A percentile compares a stretch with the other conserved stretches of the same genome.
phyloP scores from a whole-genome alignment of 2,797 vertebrate genomes.

The Dromococcyx pavoninus region DNA sequence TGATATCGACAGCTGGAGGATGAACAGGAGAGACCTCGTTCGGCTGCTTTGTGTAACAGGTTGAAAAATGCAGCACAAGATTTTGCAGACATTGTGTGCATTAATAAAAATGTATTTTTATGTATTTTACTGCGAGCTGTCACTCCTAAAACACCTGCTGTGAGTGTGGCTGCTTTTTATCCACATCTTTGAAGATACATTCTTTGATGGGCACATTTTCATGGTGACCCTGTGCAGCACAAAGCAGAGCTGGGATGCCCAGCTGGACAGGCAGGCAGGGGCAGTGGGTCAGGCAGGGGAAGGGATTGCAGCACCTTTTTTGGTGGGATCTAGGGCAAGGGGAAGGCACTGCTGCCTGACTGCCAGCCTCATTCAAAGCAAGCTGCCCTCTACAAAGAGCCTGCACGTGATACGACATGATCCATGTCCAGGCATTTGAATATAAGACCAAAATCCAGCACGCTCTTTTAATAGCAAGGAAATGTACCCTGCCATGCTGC shows the following conservation, averaged over 20 bases:
- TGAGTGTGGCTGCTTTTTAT: not conserved
- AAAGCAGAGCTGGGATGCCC: accelerated
- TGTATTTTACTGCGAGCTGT: not conserved
- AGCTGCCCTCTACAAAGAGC: not conserved
- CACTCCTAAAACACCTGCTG: not conserved
- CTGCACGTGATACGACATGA: accelerated
- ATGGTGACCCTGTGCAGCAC: not conserved
- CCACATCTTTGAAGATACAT: accelerated
- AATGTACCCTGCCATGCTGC: not conserved
- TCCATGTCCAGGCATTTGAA: not conserved
- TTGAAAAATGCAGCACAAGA: not conserved
- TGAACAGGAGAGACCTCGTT: not conserved
- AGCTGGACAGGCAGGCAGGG: not conserved
- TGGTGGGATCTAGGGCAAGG: not conserved
- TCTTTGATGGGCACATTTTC: accelerated
- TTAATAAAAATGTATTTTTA: not conserved
- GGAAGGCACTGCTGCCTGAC: not conserved
- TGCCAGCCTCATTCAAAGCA: not conserved
- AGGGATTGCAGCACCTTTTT: not conserved
- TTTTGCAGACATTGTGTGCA: not conserved
- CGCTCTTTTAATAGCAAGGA: accelerated
- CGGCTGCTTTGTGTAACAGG: not conserved
- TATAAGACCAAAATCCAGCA: not conserved
- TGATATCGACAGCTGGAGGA: not conserved
- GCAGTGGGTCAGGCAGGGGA: not conserved